Evolutionary conservation across 2,113 vertebrate genomes (phyloP).

Genomic region (Oncorhynchus tshawytscha): DNA sequence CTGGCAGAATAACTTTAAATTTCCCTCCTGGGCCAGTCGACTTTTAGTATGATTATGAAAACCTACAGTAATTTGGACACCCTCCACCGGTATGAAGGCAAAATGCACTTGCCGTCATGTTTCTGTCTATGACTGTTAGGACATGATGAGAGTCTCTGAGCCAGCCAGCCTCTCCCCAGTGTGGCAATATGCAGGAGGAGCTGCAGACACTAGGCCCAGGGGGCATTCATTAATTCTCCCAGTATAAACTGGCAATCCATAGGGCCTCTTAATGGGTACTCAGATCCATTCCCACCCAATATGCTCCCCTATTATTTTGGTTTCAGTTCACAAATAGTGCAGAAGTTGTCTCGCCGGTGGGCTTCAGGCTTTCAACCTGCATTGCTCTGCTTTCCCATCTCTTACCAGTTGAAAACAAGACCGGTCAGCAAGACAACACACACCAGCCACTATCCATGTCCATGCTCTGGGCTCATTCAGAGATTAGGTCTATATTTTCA

Average conservation of each 20-base stretch:
- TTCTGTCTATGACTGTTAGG: background rate
- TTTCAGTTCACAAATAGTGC: conserved; percentile 35
- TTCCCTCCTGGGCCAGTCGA: background rate
- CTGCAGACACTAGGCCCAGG: conserved; percentile 1
- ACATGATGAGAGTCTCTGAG: conserved; percentile 13
- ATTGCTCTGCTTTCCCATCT: background rate
- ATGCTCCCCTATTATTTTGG: conserved; percentile 60
- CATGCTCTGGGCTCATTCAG: too few relatives aligned
- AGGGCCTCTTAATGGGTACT: conserved; percentile 4
- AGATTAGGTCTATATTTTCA: too few relatives aligned
- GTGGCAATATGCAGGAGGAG: background rate
- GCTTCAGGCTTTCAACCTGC: conserved; percentile 33
- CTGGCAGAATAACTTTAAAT: background rate
- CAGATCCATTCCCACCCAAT: conserved; percentile 38
- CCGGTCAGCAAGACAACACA: too few relatives aligned
- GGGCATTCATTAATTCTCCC: conserved; percentile 17
- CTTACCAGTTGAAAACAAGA: background rate
- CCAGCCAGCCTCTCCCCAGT: conserved; percentile 1
- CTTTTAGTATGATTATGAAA: background rate
- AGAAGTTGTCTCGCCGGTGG: conserved; percentile 47
- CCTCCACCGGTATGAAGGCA: background rate
- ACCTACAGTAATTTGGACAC: background rate
- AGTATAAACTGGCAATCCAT: conserved; percentile 9
- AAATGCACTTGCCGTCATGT: background rate
- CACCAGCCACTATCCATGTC: too few relatives aligned